Evolutionary conservation across 2,113 vertebrate genomes (phyloP).

Genomic region (Carassius carassius): DNA sequence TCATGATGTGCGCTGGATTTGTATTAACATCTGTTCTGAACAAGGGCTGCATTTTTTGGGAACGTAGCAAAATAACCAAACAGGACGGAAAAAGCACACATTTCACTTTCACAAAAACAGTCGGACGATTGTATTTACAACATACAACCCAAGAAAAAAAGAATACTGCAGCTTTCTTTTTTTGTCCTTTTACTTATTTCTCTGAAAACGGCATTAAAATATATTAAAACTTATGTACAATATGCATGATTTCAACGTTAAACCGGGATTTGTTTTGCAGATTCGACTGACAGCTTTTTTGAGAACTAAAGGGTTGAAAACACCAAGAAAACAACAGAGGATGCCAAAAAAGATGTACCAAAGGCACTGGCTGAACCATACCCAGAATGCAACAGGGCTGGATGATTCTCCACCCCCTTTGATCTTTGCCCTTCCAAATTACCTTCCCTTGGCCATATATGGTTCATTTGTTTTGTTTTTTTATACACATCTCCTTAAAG

Average conservation of each 20-base stretch:
- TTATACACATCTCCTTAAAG: conserved; percentile 69
- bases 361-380: conserved; percentile 99
- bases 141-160: conserved; percentile 86
- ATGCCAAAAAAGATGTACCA: conserved; percentile 77
- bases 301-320: conserved; percentile 65
- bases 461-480: conserved; percentile 66
- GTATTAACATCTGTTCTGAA: conserved; percentile 51
- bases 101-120: conserved; percentile 74
- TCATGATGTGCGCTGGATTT: no score
- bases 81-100: conserved; percentile 62
- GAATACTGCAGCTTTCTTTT: conserved; percentile 89
- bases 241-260: conserved; percentile 76
- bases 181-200: conserved; percentile 70
- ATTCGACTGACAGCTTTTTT: conserved; percentile 42
- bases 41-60: conserved; percentile 46
- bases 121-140: conserved; percentile 76
- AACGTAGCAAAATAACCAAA: conserved; percentile 56
- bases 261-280: conserved; percentile 64
- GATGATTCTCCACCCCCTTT: conserved; percentile 44
- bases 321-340: conserved; percentile 63
- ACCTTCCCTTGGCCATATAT: conserved; percentile 55
- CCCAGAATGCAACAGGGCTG: conserved; percentile 79
- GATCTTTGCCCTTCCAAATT: conserved; percentile 21
- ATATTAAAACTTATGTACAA: conserved; percentile 89
- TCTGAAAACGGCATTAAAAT: conserved; percentile 89